phyloP scores from a whole-genome alignment of 2,797 vertebrate genomes.

The Aulostomus chinensis region DNA sequence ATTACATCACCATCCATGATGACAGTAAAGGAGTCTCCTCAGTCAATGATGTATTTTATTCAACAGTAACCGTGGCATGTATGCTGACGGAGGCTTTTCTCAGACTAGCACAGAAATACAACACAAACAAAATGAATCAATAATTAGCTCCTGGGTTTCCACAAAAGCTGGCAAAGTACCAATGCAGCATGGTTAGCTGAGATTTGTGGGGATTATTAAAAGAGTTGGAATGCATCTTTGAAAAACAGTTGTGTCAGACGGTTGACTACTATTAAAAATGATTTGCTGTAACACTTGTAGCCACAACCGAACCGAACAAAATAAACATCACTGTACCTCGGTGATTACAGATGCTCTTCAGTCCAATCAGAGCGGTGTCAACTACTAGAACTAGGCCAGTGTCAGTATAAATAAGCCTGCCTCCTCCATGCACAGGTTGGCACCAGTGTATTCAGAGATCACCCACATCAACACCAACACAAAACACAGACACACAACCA shows the following conservation, averaged over 20 bases:
- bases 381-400: constrained; percentile 11
- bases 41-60: constrained; percentile 36
- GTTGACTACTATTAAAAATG: no score
- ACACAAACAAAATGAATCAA: constrained; percentile 23
- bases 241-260: not conserved
- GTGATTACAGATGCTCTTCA: constrained; percentile 15
- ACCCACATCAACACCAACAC: no score
- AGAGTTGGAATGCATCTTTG: constrained; percentile 12
- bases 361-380: constrained; percentile 18
- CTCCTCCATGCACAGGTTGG: constrained; percentile 7
- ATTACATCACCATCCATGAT: constrained; percentile 64
- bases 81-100: constrained; percentile 18
- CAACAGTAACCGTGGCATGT: constrained; percentile 31
- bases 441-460: constrained; percentile 11
- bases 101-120: constrained; percentile 16
- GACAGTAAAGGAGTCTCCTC: constrained; percentile 39
- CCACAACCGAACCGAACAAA: constrained; percentile 3
- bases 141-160: constrained; percentile 27
- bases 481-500: no score
- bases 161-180: constrained; percentile 21
- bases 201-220: constrained; percentile 19
- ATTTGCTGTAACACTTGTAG: no score
- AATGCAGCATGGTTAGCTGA: not conserved
- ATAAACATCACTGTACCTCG: constrained; percentile 4
- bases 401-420: constrained; percentile 23